phyloP scores from a whole-genome alignment of 2,888 invertebrate species.

The Dryobotodes eremita region DNA sequence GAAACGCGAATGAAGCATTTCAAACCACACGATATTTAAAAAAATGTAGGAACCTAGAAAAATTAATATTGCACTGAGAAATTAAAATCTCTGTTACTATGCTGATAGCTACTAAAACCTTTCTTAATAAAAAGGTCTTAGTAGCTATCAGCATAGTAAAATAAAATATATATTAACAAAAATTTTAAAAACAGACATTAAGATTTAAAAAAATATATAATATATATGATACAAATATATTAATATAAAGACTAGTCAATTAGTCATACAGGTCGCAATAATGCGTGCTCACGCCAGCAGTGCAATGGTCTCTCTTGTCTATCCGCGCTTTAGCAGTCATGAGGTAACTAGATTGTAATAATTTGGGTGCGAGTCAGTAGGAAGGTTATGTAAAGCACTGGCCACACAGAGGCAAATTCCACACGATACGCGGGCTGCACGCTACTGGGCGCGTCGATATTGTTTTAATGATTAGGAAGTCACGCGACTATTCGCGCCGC shows the following conservation, averaged over 20 bases:
- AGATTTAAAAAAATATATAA: too few species aligned
- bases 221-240: too few species aligned
- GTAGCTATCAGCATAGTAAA: too few species aligned
- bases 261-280: background rate
- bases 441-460: too few species aligned
- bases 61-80: background rate
- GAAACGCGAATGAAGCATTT: background rate
- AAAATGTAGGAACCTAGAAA: background rate
- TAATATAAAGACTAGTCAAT: background rate
- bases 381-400: background rate
- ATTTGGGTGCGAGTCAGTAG: background rate
- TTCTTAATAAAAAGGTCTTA: too few species aligned
- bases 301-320: background rate
- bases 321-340: background rate
- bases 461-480: background rate
- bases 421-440: background rate
- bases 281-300: background rate
- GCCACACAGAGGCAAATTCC: background rate
- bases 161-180: too few species aligned
- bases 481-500: background rate
- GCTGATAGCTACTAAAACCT: background rate
- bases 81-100: background rate
- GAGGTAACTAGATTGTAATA: background rate
- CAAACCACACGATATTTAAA: constrained; percentile 5
- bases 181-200: too few species aligned